phyloP scores from a whole-genome alignment of 2,797 vertebrate genomes.

The Ataeniobius toweri region DNA sequence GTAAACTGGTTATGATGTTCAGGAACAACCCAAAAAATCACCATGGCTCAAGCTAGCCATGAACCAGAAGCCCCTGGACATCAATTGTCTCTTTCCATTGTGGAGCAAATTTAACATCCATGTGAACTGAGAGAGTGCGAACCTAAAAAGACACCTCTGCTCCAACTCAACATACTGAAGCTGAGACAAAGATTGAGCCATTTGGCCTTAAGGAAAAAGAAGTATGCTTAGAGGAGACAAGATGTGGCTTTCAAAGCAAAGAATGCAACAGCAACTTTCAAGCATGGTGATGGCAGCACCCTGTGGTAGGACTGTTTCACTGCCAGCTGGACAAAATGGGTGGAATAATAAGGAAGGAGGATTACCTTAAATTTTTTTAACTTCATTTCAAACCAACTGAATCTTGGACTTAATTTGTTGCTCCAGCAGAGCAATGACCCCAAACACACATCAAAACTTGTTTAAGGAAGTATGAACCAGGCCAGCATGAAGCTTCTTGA shows the following conservation, averaged over 20 bases:
- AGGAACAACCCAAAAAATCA: not conserved
- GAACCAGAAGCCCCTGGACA: not conserved
- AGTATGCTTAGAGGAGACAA: not conserved
- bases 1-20: not conserved
- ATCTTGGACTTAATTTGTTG: not conserved
- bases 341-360: not conserved
- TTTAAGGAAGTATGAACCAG: not conserved
- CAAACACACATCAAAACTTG: not conserved
- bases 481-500: not conserved
- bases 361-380: not conserved
- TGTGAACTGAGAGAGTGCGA: not conserved
- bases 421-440: not conserved
- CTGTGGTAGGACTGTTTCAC: not conserved
- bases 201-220: not conserved
- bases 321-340: not conserved
- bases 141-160: not conserved
- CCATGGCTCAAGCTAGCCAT: not conserved
- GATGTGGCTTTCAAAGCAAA: not conserved
- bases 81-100: not conserved
- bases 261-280: not conserved
- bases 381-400: not conserved
- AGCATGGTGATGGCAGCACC: not conserved
- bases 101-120: not conserved
- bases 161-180: no score
- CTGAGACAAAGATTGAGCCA: no score